Conservation (phyloP, 2,113 vertebrate genomes). For the Pelmatolapia mariae region DNA sequence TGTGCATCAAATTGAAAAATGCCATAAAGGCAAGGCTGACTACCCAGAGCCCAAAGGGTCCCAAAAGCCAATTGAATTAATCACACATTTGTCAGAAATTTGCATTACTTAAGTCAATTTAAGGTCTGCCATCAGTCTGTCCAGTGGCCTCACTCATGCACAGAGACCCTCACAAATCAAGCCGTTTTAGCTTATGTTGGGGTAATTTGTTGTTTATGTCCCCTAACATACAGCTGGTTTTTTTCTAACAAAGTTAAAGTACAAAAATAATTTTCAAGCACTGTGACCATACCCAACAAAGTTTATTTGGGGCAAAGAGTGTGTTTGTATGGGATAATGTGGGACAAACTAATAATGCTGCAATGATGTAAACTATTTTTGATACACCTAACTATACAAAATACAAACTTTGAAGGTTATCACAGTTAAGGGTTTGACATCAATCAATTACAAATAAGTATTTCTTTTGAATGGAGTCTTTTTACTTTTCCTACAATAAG, state of each 20-base stretch:
- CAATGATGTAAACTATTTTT: not conserved
- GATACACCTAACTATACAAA: not conserved
- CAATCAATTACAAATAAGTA: not conserved
- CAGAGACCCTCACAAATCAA: not conserved
- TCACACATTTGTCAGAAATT: not conserved
- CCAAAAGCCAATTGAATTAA: not conserved
- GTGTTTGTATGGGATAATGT: not conserved
- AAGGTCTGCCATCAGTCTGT: not conserved
- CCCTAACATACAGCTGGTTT: not conserved
- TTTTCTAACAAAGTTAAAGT: not conserved
- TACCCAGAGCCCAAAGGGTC: not conserved
- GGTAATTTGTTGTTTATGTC: not conserved
- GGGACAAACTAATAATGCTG: not conserved
- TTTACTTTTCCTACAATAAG: not conserved
- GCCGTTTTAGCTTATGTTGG: not conserved
- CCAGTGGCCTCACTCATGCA: not conserved
- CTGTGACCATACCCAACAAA: not conserved
- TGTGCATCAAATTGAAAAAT: not conserved
- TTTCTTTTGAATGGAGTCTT: not conserved
- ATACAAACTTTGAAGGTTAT: not conserved
- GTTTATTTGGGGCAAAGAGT: not conserved
- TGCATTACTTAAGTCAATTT: not conserved
- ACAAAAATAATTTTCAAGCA: not conserved
- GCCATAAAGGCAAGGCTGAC: not conserved
- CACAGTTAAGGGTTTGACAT: not conserved